A percentile compares a stretch with the other conserved stretches of the same genome.
These are phyloP conservation scores for Lasioglossum morio DNA, from an alignment of 2,888 invertebrate genomes.

Conservation along the genomic window DNA sequence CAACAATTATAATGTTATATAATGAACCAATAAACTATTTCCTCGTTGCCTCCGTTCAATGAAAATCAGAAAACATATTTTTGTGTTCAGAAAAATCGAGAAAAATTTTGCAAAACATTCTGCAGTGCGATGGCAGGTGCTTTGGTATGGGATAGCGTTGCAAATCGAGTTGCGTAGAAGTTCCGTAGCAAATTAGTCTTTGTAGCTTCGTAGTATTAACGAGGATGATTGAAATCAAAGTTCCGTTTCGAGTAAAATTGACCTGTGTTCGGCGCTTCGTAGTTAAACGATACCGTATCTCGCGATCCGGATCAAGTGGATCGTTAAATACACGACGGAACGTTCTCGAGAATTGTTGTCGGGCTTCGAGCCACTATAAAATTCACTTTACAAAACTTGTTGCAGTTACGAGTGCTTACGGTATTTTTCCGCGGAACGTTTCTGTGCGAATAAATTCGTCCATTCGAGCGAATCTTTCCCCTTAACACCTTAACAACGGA, in stretches of 20 bases:
- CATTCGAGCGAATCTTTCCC: neutral
- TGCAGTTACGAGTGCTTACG: neutral
- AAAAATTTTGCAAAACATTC: neutral
- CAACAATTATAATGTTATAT: neutral
- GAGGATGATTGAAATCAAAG: neutral
- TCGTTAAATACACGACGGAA: neutral
- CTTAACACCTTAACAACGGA: neutral
- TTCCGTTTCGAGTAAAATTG: neutral
- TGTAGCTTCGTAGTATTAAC: neutral
- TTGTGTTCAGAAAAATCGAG: neutral
- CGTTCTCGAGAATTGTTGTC: neutral
- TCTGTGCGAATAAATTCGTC: neutral
- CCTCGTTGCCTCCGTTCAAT: neutral
- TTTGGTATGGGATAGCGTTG: neutral
- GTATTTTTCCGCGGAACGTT: neutral
- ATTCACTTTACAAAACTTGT: neutral
- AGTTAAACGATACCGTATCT: neutral
- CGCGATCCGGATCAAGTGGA: slow-evolving; percentile 1
- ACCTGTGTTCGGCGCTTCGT: neutral
- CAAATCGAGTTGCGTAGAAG: neutral
- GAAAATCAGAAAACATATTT: neutral
- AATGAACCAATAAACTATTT: neutral
- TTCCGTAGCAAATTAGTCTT: neutral
- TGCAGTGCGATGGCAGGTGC: neutral
- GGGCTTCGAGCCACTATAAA: neutral